Conservation (phyloP, 2,888 invertebrate species). For the Eupithecia exiguata region DNA sequence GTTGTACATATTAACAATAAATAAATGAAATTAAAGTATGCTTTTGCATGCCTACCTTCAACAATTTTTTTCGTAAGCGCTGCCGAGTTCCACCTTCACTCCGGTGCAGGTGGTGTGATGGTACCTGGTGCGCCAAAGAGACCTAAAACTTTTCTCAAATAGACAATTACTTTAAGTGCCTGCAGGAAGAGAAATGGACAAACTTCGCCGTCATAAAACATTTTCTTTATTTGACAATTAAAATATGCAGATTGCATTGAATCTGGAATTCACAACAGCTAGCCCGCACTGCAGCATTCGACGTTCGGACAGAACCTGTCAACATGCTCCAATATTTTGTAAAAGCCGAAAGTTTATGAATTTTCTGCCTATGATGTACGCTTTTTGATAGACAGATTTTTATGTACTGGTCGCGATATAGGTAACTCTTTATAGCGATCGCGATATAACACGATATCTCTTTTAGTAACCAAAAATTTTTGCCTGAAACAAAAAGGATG, state of each 20-base stretch:
- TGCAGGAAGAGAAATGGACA: background rate
- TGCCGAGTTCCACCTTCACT: no score
- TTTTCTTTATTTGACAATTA: slow-evolving; percentile 20
- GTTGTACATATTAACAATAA: no score
- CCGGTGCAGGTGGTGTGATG: no score
- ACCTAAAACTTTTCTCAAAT: background rate
- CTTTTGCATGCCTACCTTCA: no score
- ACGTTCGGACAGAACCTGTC: slow-evolving; percentile 17
- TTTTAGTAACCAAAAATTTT: no score
- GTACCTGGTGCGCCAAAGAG: no score
- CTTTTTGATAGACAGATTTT: background rate
- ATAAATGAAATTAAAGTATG: no score
- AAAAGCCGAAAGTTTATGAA: background rate
- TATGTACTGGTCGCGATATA: no score
- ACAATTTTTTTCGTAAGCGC: no score
- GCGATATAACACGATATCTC: no score
- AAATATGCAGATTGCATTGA: slow-evolving; percentile 32
- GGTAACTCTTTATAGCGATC: no score
- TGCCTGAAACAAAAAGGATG: no score
- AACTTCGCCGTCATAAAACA: background rate
- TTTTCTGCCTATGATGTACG: background rate
- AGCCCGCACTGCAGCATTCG: slow-evolving; percentile 38
- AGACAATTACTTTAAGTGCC: background rate
- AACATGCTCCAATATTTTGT: slow-evolving; percentile 7
- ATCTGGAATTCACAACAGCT: slow-evolving; percentile 36